phyloP scores from a whole-genome alignment of 2,797 vertebrate species.

The Setipinna tenuifilis region DNA sequence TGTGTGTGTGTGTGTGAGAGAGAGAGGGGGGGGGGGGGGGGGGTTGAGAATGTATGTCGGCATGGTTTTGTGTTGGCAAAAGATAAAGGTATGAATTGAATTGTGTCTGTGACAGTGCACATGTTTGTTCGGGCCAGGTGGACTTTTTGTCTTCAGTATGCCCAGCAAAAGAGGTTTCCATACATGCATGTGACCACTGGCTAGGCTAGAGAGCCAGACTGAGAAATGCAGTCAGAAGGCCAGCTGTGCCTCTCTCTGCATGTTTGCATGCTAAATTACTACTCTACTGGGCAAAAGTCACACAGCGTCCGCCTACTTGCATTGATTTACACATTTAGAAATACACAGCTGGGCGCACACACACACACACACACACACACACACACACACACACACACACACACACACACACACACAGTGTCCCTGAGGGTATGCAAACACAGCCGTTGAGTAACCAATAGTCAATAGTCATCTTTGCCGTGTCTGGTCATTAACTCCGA shows the following conservation, averaged over 20 bases:
- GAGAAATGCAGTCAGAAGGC: too few relatives aligned
- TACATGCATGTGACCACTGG: background rate
- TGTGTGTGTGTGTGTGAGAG: background rate
- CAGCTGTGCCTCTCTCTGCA: too few relatives aligned
- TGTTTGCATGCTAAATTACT: too few relatives aligned
- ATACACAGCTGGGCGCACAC: background rate
- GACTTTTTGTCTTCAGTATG: background rate
- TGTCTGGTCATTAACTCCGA: conserved; percentile 1
- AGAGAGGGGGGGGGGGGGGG: background rate
- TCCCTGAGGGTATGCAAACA: background rate
- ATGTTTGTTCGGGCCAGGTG: background rate
- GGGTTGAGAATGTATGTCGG: background rate
- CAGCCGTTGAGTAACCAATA: background rate
- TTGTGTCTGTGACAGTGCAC: background rate
- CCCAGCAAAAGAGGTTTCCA: background rate
- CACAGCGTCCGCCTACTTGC: background rate
- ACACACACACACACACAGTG: conserved; percentile 32
- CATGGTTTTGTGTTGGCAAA: background rate
- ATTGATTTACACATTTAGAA: background rate
- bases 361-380: background rate
- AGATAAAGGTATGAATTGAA: background rate
- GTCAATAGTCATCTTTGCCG: background rate
- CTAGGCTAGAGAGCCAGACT: background rate
- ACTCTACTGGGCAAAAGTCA: background rate
- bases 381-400: background rate